Conservation (phyloP, 2,113 vertebrate genomes). For the Cricetomys ansorgei region DNA sequence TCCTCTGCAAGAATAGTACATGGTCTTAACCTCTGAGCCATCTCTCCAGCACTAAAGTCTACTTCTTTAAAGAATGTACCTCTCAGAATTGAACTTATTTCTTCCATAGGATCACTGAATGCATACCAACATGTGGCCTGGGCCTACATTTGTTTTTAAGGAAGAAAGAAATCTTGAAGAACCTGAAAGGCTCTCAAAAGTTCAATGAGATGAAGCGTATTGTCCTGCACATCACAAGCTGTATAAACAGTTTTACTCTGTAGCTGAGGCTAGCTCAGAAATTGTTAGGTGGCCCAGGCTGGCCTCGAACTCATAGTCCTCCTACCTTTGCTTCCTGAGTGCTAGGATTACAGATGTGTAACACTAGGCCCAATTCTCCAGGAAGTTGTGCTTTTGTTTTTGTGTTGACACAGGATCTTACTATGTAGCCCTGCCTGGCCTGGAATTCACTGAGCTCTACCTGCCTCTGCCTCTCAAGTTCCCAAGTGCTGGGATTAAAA, state of each 20-base stretch:
- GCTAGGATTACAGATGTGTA: background rate
- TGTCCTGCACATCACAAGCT: background rate
- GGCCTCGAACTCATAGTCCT: background rate
- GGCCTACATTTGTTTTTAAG: background rate
- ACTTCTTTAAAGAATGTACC: constrained; percentile 15
- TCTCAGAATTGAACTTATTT: constrained; percentile 7
- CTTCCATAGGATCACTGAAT: background rate
- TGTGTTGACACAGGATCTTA: background rate
- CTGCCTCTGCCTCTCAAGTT: background rate
- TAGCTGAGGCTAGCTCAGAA: background rate
- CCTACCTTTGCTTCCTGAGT: background rate
- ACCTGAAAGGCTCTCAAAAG: background rate
- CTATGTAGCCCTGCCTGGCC: background rate
- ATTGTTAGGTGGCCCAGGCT: background rate
- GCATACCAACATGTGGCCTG: background rate
- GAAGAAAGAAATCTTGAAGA: background rate
- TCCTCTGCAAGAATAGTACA: too few species aligned
- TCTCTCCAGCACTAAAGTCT: background rate
- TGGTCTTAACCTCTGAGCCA: too few species aligned
- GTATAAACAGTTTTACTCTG: background rate
- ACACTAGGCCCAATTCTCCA: background rate
- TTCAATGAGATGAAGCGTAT: background rate
- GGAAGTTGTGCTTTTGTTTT: background rate
- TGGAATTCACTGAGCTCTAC: background rate
- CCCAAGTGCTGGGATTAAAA: background rate